Evolutionary conservation across 2,797 vertebrate genomes (phyloP).

Genomic region (Chiroxiphia lanceolata): DNA sequence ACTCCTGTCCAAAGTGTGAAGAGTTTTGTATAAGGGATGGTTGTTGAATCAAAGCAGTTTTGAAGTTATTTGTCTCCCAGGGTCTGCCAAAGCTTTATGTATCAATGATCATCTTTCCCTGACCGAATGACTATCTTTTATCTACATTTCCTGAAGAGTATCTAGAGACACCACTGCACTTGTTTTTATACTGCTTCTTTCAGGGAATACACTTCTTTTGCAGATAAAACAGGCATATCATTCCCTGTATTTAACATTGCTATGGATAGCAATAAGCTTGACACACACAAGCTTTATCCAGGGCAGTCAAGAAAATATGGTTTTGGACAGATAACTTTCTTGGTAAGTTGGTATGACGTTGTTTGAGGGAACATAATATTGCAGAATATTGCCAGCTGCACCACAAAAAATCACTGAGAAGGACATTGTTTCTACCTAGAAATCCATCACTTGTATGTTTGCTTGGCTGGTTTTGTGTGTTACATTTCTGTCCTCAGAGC

Average conservation of each 20-base stretch:
- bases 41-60: not conserved
- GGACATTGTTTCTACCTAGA: conserved; percentile 1
- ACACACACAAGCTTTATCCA: not conserved
- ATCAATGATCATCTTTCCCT: not conserved
- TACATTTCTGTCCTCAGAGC: not conserved
- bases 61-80: not conserved
- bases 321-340: conserved; percentile 1
- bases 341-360: not conserved
- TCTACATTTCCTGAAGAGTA: not conserved
- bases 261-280: not conserved
- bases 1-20: not conserved
- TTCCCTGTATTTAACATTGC: not conserved
- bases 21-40: not conserved
- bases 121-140: not conserved
- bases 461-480: conserved; percentile 50
- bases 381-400: conserved; percentile 20
- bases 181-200: not conserved
- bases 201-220: not conserved
- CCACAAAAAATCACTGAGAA: conserved; percentile 26
- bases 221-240: not conserved
- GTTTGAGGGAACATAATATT: conserved; percentile 25
- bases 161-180: not conserved
- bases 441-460: conserved; percentile 27
- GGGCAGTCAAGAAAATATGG: not conserved
- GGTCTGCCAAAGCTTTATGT: not conserved